These are phyloP conservation scores for Nomada fucata DNA, from an alignment of 2,888 invertebrate genomes.

Conservation along the genomic window DNA sequence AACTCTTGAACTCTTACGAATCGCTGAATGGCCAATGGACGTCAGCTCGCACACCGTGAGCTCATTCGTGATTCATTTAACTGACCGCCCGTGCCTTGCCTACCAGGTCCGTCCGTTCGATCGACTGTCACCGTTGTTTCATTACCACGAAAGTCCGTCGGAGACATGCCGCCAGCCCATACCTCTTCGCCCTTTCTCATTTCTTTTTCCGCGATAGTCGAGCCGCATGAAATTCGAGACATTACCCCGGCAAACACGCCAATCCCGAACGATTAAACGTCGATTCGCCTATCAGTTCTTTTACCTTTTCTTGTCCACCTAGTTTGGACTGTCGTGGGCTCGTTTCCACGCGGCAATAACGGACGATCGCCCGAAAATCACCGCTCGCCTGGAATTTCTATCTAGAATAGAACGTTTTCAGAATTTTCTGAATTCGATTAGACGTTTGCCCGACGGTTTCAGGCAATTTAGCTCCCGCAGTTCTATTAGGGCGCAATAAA, in stretches of 20 bases:
- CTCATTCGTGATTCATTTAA: slow-evolving; percentile 77
- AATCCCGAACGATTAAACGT: slow-evolving; percentile 65
- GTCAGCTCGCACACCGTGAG: slow-evolving; percentile 68
- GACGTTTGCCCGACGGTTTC: background rate
- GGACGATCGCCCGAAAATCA: slow-evolving; percentile 9
- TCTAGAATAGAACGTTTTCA: too few relatives aligned
- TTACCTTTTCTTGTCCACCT: slow-evolving; percentile 36
- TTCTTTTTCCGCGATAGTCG: background rate
- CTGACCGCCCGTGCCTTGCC: slow-evolving; percentile 65
- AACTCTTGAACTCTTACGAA: background rate
- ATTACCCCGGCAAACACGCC: slow-evolving; percentile 42
- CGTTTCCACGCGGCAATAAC: slow-evolving; percentile 34
- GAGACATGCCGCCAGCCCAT: slow-evolving; percentile 53
- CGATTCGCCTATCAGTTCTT: slow-evolving; percentile 49
- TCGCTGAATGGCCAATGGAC: slow-evolving; percentile 61
- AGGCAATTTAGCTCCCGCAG: background rate
- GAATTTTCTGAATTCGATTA: background rate
- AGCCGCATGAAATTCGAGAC: slow-evolving; percentile 51
- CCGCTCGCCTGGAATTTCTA: background rate
- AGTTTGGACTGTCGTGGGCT: slow-evolving; percentile 35
- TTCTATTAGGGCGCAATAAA: too few relatives aligned
- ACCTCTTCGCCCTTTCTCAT: slow-evolving; percentile 16
- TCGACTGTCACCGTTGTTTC: slow-evolving; percentile 68
- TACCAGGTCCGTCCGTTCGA: slow-evolving; percentile 73
- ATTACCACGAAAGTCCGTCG: slow-evolving; percentile 62